These are phyloP conservation scores for Stichopus chloronotus DNA, from an alignment of 35 echinoderm and acorn worm genomes.

Conservation along the genomic window DNA sequence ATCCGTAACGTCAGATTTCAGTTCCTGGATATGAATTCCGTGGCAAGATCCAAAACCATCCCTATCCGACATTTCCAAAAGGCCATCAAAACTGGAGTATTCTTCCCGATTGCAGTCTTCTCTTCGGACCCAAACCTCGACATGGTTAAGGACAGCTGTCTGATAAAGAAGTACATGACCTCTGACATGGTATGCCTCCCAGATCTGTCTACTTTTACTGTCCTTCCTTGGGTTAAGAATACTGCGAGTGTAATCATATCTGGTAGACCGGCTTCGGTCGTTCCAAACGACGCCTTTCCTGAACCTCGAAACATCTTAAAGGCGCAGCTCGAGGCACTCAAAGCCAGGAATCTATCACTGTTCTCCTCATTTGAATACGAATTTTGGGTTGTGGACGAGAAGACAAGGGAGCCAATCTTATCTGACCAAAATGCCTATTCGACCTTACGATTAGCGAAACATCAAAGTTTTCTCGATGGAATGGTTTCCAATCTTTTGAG, in stretches of 20 bases:
- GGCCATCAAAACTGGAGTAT: not conserved
- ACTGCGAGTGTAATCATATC: slow-evolving; percentile 25
- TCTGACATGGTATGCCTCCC: not conserved
- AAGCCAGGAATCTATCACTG: not conserved
- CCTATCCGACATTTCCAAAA: slow-evolving; percentile 42
- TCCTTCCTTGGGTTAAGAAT: slow-evolving; percentile 23
- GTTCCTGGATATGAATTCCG: slow-evolving; percentile 7
- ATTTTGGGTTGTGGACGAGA: slow-evolving; percentile 24
- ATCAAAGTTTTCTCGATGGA: slow-evolving; percentile 7
- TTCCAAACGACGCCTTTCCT: not conserved
- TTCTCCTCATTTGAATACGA: slow-evolving; percentile 51
- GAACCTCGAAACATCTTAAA: slow-evolving; percentile 10
- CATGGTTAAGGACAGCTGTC: not conserved
- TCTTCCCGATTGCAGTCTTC: not conserved
- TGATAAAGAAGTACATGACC: not conserved
- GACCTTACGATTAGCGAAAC: not conserved
- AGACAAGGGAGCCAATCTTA: not conserved
- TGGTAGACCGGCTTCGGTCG: not conserved
- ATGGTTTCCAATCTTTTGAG: not conserved
- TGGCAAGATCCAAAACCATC: slow-evolving; percentile 38
- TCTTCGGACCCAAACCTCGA: not conserved
- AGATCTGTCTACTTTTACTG: not conserved
- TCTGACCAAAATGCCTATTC: not conserved
- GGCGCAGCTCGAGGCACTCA: not conserved
- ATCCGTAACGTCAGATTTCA: slow-evolving; percentile 51